phyloP scores from a whole-genome alignment of 2,888 invertebrate genomes.

The Agrochola litura region DNA sequence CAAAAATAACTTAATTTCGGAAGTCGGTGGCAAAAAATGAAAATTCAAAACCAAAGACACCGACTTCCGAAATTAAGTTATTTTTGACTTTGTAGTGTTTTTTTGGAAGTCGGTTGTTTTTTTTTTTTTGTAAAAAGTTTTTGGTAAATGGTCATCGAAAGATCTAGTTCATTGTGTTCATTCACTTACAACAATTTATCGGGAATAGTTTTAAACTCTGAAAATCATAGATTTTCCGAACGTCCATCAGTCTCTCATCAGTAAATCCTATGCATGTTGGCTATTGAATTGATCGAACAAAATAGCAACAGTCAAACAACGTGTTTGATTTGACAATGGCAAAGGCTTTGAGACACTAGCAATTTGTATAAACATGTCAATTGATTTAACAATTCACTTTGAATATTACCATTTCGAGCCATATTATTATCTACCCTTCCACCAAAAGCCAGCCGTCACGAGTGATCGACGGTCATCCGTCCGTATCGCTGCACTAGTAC shows the following conservation, averaged over 20 bases:
- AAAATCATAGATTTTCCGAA: neutral
- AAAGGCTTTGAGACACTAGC: neutral
- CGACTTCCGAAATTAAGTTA: too few relatives aligned
- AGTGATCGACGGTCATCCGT: slow-evolving; percentile 74
- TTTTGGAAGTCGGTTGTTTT: too few relatives aligned
- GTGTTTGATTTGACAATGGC: neutral
- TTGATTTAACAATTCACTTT: slow-evolving; percentile 8
- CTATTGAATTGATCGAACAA: neutral
- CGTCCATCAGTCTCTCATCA: neutral
- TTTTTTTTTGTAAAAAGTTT: too few relatives aligned
- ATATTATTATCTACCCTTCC: slow-evolving; percentile 36
- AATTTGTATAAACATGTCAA: neutral
- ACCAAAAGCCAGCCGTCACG: slow-evolving; percentile 69
- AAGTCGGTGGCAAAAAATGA: too few relatives aligned
- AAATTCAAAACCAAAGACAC: too few relatives aligned
- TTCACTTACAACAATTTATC: neutral
- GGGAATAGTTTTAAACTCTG: neutral
- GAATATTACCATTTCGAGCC: neutral
- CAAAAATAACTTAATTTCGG: too few relatives aligned
- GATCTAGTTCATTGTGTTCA: neutral
- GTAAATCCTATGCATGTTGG: neutral
- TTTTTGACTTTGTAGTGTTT: too few relatives aligned
- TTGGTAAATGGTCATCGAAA: neutral
- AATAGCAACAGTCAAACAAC: neutral
- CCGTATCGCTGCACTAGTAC: slow-evolving; percentile 77